These are phyloP conservation scores for Darevskia mixta DNA, from an alignment of 2,797 vertebrate species.

Conservation along the genomic window DNA sequence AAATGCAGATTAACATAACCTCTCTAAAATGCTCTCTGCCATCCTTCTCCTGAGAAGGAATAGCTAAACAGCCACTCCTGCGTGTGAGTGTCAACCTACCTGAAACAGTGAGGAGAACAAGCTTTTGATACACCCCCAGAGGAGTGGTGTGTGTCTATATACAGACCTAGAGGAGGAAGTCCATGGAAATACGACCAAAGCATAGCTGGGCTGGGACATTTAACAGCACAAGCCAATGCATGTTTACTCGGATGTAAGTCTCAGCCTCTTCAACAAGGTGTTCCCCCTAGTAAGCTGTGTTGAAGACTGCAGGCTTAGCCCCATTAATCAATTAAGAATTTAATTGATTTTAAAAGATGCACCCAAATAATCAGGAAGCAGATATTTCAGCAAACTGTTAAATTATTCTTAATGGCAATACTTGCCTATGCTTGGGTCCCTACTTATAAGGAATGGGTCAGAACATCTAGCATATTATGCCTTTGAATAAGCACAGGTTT, in stretches of 20 bases:
- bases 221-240: too few relatives aligned
- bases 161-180: neutral
- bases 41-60: neutral
- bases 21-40: slow-evolving; percentile 10
- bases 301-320: neutral
- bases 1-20: slow-evolving; percentile 19
- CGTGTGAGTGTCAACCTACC: neutral
- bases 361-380: neutral
- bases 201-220: too few relatives aligned
- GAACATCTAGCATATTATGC: neutral
- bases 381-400: neutral
- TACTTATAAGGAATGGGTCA: neutral
- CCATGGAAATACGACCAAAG: neutral
- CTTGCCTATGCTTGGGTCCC: too few relatives aligned
- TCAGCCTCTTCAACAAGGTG: neutral
- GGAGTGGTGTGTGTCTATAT: neutral
- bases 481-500: neutral
- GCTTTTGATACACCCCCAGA: too few relatives aligned
- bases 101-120: neutral
- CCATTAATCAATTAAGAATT: neutral
- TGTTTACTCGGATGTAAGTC: neutral
- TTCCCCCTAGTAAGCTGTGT: neutral
- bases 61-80: neutral
- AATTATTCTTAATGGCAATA: neutral
- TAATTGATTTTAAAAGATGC: neutral